Base-by-base conservation (phyloP, 2,888 invertebrate genomes). In the Glaucopsyche alexis region DNA sequence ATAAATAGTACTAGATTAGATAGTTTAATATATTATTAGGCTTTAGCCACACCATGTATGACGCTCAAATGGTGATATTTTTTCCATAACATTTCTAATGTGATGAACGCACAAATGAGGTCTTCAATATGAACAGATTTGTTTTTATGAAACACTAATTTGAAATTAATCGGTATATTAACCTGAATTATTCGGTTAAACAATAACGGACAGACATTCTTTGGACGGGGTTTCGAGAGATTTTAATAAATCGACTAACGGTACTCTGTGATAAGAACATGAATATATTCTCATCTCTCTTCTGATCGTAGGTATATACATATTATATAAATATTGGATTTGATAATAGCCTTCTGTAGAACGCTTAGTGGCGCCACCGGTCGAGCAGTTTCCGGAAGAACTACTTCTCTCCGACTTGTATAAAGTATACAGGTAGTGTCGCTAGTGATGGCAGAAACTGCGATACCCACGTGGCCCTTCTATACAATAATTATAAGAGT, bases 231-330 rank as follows among this genome's bases (percentile, higher is more conserved):
- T 90, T 90, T 92, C 91, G 87, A 83, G 89, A 90, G 83, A 76
- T 82, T 84, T 87, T 84, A 85, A 81, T 83, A 82, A 85, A 81
- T 84, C 79, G 83, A 85, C 81, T 87, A 86, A 83, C 88, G 87
- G 88, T 90, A 88, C 87, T 87, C 91, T 93, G 93, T 93, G 92
- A 92, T 92, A 93, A 89, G 88, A 82, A 83, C 87, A 90, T 87
- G 86, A 88, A 88, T 89, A 89, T 85, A 82, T 90, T 87, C 85
- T 84, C 86, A 84, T 82, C 81, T 87, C 80, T 86, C 83, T 85
- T 87, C 82, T 80, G 82, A 76, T 83, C 82, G 81, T 79, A 83
- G 83, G 82, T 79, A 78, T 84, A 81, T 87, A 79, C 85, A 84
- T 81, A 81, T 87, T 81, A 83, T 81, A 81, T 74, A 84, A 89